Percentiles rank a stretch among this genome's conserved stretches.
phyloP scores from a whole-genome alignment of 2,797 vertebrate genomes.

The Tauraco hartlaubi region DNA sequence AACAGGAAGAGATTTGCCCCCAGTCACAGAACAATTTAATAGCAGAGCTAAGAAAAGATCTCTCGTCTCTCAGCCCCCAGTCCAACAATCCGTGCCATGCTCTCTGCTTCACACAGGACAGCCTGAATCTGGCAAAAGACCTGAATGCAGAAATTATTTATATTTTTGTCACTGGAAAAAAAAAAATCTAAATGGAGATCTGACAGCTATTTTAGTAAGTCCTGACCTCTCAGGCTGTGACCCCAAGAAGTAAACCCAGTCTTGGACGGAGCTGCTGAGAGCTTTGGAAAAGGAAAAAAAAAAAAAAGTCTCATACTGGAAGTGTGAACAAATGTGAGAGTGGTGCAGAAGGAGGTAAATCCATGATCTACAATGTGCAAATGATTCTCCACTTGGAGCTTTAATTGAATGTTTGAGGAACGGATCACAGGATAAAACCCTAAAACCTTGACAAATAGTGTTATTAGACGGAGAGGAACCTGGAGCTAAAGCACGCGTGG shows the following conservation, averaged over 20 bases:
- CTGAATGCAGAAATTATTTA: not conserved
- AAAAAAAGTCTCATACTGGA: not conserved
- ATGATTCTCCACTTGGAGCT: slow-evolving; percentile 46
- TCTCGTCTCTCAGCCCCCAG: not conserved
- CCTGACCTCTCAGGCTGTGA: not conserved
- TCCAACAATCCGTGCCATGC: not conserved
- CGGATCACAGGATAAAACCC: slow-evolving; percentile 30
- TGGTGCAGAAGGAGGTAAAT: slow-evolving; percentile 31
- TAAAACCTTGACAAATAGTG: slow-evolving; percentile 66
- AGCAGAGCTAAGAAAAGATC: slow-evolving; percentile 12
- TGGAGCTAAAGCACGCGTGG: not conserved
- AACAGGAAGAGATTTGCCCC: slow-evolving; percentile 12
- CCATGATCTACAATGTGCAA: slow-evolving; percentile 25
- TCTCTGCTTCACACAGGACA: not conserved
- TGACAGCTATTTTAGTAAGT: not conserved
- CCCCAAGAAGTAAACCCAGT: not conserved
- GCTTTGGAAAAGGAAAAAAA: not conserved
- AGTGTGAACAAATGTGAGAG: not conserved
- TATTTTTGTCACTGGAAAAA: not conserved
- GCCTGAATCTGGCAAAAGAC: not conserved
- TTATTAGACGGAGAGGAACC: slow-evolving; percentile 42
- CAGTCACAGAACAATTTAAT: slow-evolving; percentile 14
- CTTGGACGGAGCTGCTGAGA: not conserved
- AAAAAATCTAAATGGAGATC: not conserved
- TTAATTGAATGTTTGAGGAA: slow-evolving; percentile 59